Conservation (phyloP, 2,797 vertebrate genomes). For the Cryptoblepharus egeriae region DNA sequence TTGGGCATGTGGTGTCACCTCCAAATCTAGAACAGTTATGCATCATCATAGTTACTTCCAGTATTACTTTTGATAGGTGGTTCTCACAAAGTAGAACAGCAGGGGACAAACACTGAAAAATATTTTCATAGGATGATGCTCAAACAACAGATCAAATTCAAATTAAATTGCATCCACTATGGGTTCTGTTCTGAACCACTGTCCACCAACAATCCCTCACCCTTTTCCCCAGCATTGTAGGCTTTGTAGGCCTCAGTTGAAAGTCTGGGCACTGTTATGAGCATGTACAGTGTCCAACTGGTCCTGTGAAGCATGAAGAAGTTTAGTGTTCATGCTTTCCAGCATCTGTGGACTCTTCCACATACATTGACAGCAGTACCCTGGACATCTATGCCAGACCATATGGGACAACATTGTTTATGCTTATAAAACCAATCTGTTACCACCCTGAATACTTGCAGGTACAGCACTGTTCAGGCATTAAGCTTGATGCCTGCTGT, state of each 20-base stretch:
- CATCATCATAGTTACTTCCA: too few species aligned
- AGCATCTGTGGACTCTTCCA: not conserved
- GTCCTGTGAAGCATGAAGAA: not conserved
- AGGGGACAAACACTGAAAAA: too few species aligned
- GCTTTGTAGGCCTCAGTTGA: not conserved
- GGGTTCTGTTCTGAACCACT: too few species aligned
- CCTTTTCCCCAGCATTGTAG: not conserved
- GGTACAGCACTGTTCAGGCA: not conserved
- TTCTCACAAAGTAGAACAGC: too few species aligned
- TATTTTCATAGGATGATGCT: too few species aligned
- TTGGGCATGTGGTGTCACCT: too few species aligned
- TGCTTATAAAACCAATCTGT: not conserved
- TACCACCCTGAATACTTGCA: not conserved
- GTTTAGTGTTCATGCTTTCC: not conserved
- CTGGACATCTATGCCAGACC: not conserved
- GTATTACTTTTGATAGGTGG: too few species aligned
- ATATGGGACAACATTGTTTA: not conserved
- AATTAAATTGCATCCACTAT: too few species aligned
- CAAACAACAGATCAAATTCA: too few species aligned
- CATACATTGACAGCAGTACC: not conserved
- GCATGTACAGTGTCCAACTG: too few species aligned
- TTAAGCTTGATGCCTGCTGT: not conserved
- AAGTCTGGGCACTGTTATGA: not conserved
- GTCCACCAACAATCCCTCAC: too few species aligned
- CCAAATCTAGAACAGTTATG: too few species aligned